Evolutionary conservation across 92 coral and sea anemone genomes (phyloP).

Genomic region (Zoanthus solanderi): DNA sequence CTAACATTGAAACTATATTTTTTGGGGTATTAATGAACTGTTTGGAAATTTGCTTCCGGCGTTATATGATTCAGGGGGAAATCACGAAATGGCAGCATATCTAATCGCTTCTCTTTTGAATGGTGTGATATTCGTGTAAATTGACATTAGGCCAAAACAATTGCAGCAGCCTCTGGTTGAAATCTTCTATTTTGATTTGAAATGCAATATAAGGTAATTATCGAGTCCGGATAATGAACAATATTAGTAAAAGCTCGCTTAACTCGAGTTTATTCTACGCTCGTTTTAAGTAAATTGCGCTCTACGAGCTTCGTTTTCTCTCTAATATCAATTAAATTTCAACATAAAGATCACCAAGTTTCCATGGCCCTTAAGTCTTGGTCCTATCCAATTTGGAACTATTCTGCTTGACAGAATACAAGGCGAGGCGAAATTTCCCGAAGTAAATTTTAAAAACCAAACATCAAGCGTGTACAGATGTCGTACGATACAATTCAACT

Average conservation of each 20-base stretch:
- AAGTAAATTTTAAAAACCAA: neutral
- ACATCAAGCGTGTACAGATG: neutral
- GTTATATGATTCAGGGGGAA: neutral
- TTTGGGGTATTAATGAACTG: neutral
- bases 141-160: constrained; percentile 1
- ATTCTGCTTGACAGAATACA: neutral
- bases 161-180: neutral
- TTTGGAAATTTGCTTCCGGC: neutral
- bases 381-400: neutral
- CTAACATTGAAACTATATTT: neutral
- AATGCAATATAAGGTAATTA: constrained; percentile 28
- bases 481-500: neutral
- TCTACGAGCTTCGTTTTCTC: neutral
- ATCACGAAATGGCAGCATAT: constrained; percentile 25
- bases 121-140: constrained; percentile 14
- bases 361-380: neutral
- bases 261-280: neutral
- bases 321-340: neutral
- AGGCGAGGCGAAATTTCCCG: neutral
- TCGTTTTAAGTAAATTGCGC: neutral
- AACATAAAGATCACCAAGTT: no score
- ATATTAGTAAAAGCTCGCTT: neutral
- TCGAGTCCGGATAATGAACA: constrained; percentile 14
- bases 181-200: neutral
- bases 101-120: constrained; percentile 11